Base-by-base conservation (phyloP, 1,140 invertebrate species). In the Coenobita brevimanus region DNA sequence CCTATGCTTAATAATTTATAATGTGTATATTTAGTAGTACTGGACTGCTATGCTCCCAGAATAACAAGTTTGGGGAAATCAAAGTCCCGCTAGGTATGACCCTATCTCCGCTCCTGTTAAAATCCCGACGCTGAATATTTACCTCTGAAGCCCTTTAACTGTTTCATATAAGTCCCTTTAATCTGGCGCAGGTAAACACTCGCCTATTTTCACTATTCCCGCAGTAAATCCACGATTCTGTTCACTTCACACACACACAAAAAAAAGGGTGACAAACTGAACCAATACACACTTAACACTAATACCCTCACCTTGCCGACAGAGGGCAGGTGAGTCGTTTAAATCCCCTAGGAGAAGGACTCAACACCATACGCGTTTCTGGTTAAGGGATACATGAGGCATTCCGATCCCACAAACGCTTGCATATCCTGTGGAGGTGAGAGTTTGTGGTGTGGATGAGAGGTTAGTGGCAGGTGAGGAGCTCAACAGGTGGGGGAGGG, bases 181-280 rank as follows among this genome's bases (percentile, higher is more conserved):
- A 50, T 50, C 6, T 8, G 6, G 6, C 46, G 6, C 17, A 8
- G 46, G 46, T 50, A 17, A 38, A 46, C 43, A 27, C 41, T 1
- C 24, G 21, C 15, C 38, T 17, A 10, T 46, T 38, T 41, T 24
- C 73, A 43, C 33, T 43, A 17, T 17, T 17, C 73, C 2, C n/a
- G 46, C 3, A 24, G 10, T 27, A 76, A 24, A 41, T 17, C 6
- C 15, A 82, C 36, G 15, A 38, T n/a, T 36, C 30, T 60, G 79
- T 24, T 33, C 46, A 54, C 43, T 60, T 30, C 13, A 50, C 71
- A 76, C 69, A 75, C 36, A 73, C 30, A n/a, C n/a, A n/a, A n/a
- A n/a, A 64, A 76, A 84, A 84, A 73, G 69, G 82, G 69, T 84
- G 82, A 75, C 82, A 84, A 84, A 84, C 69, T 60, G 33, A 36